Conservation (phyloP, 1,140 invertebrate genomes). For the Drosophila mauritiana region DNA sequence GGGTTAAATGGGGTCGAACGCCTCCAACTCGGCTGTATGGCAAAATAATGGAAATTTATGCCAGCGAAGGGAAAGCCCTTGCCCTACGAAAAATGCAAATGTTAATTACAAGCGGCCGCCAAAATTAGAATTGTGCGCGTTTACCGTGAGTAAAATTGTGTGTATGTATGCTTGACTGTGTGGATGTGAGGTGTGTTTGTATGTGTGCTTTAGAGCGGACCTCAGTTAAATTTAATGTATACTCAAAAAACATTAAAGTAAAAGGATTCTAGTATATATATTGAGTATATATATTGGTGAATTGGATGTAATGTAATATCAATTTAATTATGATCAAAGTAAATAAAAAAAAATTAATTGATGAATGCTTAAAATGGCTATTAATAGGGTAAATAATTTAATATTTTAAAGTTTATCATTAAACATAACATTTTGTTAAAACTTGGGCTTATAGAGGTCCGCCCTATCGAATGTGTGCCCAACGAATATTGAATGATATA, state of each 20-base stretch:
- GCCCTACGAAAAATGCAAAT: conserved; percentile 70
- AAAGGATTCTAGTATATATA: too few relatives aligned
- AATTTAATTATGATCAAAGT: too few relatives aligned
- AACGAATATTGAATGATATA: conserved; percentile 37
- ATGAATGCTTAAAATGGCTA: too few relatives aligned
- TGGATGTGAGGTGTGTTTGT: conserved; percentile 2
- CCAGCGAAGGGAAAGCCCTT: conserved; percentile 18
- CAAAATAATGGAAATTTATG: conserved; percentile 67
- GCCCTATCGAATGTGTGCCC: conserved; percentile 19
- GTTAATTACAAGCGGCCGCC: conserved; percentile 63
- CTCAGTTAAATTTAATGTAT: background rate
- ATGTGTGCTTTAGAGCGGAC: conserved; percentile 18
- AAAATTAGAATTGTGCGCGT: conserved; percentile 68
- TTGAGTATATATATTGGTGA: too few relatives aligned
- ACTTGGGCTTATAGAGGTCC: conserved; percentile 1
- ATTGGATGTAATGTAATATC: too few relatives aligned
- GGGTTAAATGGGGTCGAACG: conserved; percentile 38
- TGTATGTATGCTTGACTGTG: conserved; percentile 28
- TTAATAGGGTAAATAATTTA: background rate
- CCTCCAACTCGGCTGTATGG: conserved; percentile 10
- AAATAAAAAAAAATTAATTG: too few relatives aligned
- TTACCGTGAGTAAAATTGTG: conserved; percentile 57
- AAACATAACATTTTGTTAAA: too few relatives aligned
- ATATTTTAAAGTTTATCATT: background rate
- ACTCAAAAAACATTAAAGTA: background rate